phyloP scores from a whole-genome alignment of 2,797 vertebrate species.

The Lepilemur ruficaudatus region DNA sequence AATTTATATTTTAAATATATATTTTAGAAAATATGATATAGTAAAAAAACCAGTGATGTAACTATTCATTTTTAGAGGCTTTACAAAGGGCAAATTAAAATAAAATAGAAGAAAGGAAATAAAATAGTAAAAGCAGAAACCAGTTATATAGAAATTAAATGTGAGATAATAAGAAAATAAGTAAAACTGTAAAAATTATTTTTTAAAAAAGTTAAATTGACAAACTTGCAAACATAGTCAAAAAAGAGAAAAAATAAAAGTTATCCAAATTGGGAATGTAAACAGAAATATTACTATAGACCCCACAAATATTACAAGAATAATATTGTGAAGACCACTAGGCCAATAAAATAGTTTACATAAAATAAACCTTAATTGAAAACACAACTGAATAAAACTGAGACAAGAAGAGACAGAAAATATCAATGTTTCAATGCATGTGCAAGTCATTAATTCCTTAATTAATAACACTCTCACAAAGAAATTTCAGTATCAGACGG shows the following conservation, averaged over 20 bases:
- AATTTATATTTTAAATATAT: neutral
- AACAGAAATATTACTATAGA: neutral
- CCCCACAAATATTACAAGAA: no score
- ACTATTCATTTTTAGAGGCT: neutral
- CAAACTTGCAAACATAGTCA: neutral
- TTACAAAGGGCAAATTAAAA: neutral
- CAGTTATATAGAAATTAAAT: neutral
- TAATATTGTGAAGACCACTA: no score
- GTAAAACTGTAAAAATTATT: no score
- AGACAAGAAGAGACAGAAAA: no score
- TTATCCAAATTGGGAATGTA: neutral
- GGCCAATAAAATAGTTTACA: no score
- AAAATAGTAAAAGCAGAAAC: neutral
- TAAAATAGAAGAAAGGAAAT: neutral
- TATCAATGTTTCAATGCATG: no score
- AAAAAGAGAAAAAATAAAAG: neutral
- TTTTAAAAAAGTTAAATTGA: neutral
- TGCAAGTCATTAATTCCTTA: no score
- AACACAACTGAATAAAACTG: no score
- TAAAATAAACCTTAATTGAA: no score
- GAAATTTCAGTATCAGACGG: no score
- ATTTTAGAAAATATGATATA: neutral
- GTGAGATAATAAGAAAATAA: neutral
- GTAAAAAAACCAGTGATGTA: neutral
- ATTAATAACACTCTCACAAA: no score